Evolutionary conservation across 1,140 invertebrate species (phyloP).

Genomic region (Hyposmocoma kahamanoa): DNA sequence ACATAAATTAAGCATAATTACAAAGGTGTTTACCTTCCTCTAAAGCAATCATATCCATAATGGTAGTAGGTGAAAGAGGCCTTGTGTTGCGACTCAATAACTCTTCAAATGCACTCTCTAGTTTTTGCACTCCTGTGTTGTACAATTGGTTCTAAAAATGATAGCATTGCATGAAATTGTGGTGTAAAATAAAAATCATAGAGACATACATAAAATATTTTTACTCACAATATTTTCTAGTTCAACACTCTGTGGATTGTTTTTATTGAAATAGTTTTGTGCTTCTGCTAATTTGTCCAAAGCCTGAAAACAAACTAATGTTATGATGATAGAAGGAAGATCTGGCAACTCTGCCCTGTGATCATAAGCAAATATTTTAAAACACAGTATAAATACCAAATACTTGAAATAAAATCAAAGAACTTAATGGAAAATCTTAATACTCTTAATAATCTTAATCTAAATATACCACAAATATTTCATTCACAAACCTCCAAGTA

Average conservation of each 20-base stretch:
- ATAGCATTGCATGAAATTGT: constrained; percentile 6
- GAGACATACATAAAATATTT: not conserved
- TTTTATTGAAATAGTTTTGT: constrained; percentile 93
- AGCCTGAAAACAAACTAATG: constrained; percentile 79
- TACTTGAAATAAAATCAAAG: no score
- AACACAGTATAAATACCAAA: no score
- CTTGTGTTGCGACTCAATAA: constrained; percentile 89
- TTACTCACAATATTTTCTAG: constrained; percentile 87
- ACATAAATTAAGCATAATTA: no score
- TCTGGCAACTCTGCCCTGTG: no score
- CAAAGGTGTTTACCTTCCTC: constrained; percentile 94
- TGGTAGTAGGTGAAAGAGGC: constrained; percentile 86
- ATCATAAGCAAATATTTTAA: no score
- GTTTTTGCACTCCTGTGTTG: constrained; percentile 81
- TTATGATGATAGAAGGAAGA: not conserved
- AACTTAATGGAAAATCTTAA: no score
- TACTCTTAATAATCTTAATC: no score
- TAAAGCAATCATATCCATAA: constrained; percentile 88
- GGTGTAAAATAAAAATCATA: not conserved
- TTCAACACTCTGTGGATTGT: constrained; percentile 95
- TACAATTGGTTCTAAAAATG: constrained; percentile 78
- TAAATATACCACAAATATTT: not conserved
- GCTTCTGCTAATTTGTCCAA: constrained; percentile 91
- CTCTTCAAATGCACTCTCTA: constrained; percentile 92
- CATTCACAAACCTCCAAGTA: constrained; percentile 54